Conservation (phyloP, 2,797 vertebrate genomes). For the Urophycis tenuis region DNA sequence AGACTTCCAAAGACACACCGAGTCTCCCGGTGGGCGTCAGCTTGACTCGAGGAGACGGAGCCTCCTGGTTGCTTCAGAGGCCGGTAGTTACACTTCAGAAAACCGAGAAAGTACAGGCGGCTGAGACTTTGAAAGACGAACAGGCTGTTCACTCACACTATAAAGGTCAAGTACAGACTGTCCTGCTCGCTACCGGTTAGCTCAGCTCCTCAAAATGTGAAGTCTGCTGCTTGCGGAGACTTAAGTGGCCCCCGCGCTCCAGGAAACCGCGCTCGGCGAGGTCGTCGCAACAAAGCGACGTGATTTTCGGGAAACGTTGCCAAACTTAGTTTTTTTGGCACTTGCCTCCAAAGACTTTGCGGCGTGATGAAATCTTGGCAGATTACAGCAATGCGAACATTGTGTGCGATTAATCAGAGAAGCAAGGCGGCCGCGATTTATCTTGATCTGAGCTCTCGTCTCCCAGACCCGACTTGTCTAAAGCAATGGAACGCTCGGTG, state of each 20-base stretch:
- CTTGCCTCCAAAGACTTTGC: neutral
- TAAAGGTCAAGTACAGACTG: neutral
- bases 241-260: too few relatives aligned
- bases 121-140: neutral
- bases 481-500: neutral
- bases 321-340: neutral
- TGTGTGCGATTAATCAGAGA: neutral
- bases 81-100: neutral
- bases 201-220: neutral
- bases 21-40: neutral
- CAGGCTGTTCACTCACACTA: neutral
- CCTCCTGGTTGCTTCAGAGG: neutral
- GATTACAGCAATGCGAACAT: neutral
- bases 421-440: neutral
- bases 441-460: neutral
- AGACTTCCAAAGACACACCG: neutral
- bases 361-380: neutral
- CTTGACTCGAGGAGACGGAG: neutral
- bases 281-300: too few relatives aligned
- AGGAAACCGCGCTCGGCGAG: too few relatives aligned
- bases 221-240: too few relatives aligned
- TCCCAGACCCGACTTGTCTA: neutral
- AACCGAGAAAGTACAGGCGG: neutral
- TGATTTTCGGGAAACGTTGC: too few relatives aligned
- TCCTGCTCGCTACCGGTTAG: neutral